These are phyloP conservation scores for Tholera decimalis DNA, from an alignment of 2,888 invertebrate species.

Conservation along the genomic window DNA sequence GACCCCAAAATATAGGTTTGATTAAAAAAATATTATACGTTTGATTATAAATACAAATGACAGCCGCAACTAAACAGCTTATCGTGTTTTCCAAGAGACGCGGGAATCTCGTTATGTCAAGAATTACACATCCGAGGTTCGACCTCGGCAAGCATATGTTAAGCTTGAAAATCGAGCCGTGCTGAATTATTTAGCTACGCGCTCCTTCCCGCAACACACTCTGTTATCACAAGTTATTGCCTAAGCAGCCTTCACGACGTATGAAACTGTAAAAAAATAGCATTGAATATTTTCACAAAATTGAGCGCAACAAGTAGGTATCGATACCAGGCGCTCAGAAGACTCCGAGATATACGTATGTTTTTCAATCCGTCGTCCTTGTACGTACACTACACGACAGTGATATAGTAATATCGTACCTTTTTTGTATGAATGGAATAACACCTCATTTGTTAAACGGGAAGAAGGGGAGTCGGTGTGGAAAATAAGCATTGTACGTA, in stretches of 20 bases:
- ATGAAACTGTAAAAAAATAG: neutral
- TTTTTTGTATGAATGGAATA: slow-evolving; percentile 55
- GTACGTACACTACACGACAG: slow-evolving; percentile 25
- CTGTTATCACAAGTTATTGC: neutral
- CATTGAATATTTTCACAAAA: neutral
- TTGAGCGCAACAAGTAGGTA: slow-evolving; percentile 35
- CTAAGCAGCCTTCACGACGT: neutral
- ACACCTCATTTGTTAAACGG: slow-evolving; percentile 57
- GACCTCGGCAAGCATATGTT: too few relatives aligned
- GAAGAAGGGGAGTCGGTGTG: slow-evolving; percentile 7
- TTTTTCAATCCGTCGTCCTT: slow-evolving; percentile 29
- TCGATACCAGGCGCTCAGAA: slow-evolving; percentile 23
- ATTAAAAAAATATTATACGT: too few relatives aligned
- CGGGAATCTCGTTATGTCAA: too few relatives aligned
- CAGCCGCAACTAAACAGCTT: too few relatives aligned
- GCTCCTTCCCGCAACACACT: too few relatives aligned
- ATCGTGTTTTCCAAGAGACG: too few relatives aligned
- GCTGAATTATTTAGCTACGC: too few relatives aligned
- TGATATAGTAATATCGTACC: slow-evolving; percentile 49
- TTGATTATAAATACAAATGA: too few relatives aligned
- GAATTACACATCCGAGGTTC: too few relatives aligned
- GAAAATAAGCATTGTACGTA: slow-evolving; percentile 26
- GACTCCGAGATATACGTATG: slow-evolving; percentile 16
- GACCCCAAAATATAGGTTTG: too few relatives aligned
- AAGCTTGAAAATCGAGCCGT: too few relatives aligned